phyloP scores from a whole-genome alignment of 2,797 vertebrate species.

The Epinephelus coioides region DNA sequence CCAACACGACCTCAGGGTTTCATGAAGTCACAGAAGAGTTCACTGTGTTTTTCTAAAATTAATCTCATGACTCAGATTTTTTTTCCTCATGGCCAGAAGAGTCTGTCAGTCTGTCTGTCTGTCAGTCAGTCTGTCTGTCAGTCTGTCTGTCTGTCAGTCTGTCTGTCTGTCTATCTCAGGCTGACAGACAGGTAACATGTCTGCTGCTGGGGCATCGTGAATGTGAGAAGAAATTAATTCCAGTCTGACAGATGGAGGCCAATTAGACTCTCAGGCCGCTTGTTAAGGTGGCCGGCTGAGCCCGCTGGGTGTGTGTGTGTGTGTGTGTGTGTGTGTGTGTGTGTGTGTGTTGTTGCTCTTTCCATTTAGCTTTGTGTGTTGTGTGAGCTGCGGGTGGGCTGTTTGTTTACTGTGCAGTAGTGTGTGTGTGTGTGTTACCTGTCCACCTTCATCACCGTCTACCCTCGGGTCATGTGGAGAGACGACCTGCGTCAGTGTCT shows the following conservation, averaged over 20 bases:
- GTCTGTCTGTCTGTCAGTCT: neutral
- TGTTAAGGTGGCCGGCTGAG: slow-evolving; percentile 45
- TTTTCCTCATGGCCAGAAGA: no score
- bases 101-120: neutral
- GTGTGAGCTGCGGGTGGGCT: neutral
- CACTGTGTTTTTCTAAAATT: neutral
- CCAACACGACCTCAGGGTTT: neutral
- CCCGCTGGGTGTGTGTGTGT: slow-evolving; percentile 12
- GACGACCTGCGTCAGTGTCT: neutral
- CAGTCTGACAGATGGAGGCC: slow-evolving; percentile 61
- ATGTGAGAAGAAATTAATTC: slow-evolving; percentile 35
- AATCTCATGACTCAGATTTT: neutral
- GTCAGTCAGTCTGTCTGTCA: neutral
- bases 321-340: neutral
- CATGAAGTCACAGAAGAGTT: neutral
- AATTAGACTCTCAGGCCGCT: slow-evolving; percentile 50
- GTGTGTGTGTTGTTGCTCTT: neutral
- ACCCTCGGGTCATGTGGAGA: neutral
- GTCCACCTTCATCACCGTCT: slow-evolving; percentile 12
- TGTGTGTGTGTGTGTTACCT: slow-evolving; percentile 13
- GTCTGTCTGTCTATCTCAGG: neutral
- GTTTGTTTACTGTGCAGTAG: neutral
- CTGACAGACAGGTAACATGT: slow-evolving; percentile 15
- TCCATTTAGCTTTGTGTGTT: slow-evolving; percentile 17
- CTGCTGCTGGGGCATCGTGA: slow-evolving; percentile 16